A percentile compares a stretch with the other conserved stretches of the same genome.
Evolutionary conservation across 2,888 invertebrate species (phyloP).

Genomic region (Heteromyza rotundicornis): DNA sequence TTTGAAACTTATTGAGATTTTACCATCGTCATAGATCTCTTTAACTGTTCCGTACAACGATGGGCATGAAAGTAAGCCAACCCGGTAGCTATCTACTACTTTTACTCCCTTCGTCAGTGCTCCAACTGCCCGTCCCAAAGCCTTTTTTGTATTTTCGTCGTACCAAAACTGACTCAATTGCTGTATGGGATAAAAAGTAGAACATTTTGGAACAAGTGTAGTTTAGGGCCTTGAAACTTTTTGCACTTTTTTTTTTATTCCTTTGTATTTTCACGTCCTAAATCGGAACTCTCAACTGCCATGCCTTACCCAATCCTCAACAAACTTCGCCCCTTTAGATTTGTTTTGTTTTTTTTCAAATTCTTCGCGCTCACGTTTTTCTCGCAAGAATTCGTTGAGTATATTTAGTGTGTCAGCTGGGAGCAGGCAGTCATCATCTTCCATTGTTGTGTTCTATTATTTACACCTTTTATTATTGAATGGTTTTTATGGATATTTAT

Average conservation of each 20-base stretch:
- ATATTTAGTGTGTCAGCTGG: conserved; percentile 76
- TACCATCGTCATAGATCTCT: conserved; percentile 54
- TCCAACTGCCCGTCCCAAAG: conserved; percentile 73
- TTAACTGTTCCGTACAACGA: conserved; percentile 77
- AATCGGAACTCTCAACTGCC: conserved; percentile 15
- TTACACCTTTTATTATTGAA: too few species aligned
- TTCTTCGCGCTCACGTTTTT: conserved; percentile 70
- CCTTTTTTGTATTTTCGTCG: conserved; percentile 76
- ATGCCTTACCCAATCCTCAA: conserved; percentile 88
- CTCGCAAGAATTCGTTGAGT: conserved; percentile 77
- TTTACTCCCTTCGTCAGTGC: conserved; percentile 62
- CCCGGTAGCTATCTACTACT: conserved; percentile 59
- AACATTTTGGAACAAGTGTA: too few species aligned
- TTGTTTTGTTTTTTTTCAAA: conserved; percentile 50
- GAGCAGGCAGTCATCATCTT: conserved; percentile 70
- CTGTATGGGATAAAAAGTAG: conserved; percentile 64
- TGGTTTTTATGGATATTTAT: too few species aligned
- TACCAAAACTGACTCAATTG: conserved; percentile 99
- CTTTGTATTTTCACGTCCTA: not conserved
- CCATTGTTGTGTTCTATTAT: conserved; percentile 12
- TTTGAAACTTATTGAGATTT: not conserved
- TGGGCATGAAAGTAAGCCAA: conserved; percentile 89
- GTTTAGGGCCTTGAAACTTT: too few species aligned
- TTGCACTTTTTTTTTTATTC: too few species aligned
- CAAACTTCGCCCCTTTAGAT: conserved; percentile 66